Base-by-base conservation (phyloP, 2,888 invertebrate genomes). In the Tiliacea aurago region DNA sequence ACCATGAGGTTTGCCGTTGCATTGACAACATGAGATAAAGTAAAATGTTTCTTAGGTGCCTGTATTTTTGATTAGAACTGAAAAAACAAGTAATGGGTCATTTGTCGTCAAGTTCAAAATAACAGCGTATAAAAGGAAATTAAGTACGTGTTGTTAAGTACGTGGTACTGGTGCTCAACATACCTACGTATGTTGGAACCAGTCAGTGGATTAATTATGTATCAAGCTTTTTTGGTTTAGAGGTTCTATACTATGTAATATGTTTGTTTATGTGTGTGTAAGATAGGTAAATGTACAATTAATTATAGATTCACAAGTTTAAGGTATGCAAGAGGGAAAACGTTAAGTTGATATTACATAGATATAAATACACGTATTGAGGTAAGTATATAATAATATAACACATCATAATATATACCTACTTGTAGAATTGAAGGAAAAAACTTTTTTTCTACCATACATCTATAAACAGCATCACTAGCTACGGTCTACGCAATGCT, bases 401-500 rank as follows among this genome's bases (percentile, higher is more conserved):
- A 67, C 51, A 70, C 28, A 64, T 68, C 51, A 66, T 66, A n/a
- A 11, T 47, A 49, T 78, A 37, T 37, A 37, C 56, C 20, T 55
- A 82, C 41, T 68, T 51, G 49, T 58, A 67, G 43, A 41, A 63
- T 56, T 62, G 47, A 62, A 62, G 45, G 45, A 23, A 49, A 53
- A 43, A 69, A 41, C 47, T 49, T 41, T n/a, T 66, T 37, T 64
- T 61, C 63, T 84, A 81, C 61, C 59, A 69, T 66, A 72, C 59
- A 69, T 65, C 75, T 85, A 69, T 74, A 68, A 59, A 74, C 69
- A 73, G 74, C 47, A 69, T 56, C 59, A 72, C 85, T 81, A 84
- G 72, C 76, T 86, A 87, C 81, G 76, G 69, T 80, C 87, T 87
- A 88, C 83, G 86, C 85, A 87, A 86, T 88, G 86, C 88, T 86